These are phyloP conservation scores for Heliconius melpomene DNA, from an alignment of 1,140 invertebrate genomes.

Conservation along the genomic window DNA sequence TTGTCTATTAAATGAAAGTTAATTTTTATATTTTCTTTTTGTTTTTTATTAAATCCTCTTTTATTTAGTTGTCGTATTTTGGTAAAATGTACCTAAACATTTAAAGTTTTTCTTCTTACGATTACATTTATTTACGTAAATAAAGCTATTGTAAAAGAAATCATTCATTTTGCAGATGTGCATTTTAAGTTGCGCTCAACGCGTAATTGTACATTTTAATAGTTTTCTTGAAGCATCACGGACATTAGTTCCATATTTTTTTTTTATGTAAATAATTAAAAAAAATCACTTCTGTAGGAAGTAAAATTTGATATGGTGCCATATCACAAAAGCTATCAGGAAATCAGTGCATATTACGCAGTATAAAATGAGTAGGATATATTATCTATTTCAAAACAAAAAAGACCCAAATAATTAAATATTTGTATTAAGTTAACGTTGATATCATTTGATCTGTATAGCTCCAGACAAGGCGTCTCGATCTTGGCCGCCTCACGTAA, in stretches of 20 bases:
- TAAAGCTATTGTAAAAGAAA: too few species aligned
- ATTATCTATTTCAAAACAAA: background rate
- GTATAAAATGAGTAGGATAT: too few species aligned
- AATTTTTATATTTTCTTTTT: background rate
- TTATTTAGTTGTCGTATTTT: too few species aligned
- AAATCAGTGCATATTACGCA: too few species aligned
- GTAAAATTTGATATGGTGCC: background rate
- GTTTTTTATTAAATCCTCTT: too few species aligned
- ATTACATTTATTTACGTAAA: too few species aligned
- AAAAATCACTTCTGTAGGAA: background rate
- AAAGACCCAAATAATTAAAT: background rate
- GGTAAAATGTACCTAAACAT: too few species aligned
- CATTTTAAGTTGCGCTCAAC: too few species aligned
- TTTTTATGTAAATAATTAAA: background rate
- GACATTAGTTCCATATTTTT: background rate
- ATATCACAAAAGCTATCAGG: background rate
- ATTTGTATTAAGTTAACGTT: background rate
- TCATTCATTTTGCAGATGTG: too few species aligned
- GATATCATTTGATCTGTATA: constrained; percentile 26
- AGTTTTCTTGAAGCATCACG: too few species aligned
- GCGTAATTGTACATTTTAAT: too few species aligned
- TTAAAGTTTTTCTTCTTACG: too few species aligned
- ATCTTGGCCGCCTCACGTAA: constrained; percentile 21
- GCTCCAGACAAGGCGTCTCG: constrained; percentile 14
- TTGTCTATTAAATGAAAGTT: background rate